Evolutionary conservation across 2,113 vertebrate genomes (phyloP), one percentile per base, ranked within the genome.

Genomic region (Rana temporaria): DNA sequence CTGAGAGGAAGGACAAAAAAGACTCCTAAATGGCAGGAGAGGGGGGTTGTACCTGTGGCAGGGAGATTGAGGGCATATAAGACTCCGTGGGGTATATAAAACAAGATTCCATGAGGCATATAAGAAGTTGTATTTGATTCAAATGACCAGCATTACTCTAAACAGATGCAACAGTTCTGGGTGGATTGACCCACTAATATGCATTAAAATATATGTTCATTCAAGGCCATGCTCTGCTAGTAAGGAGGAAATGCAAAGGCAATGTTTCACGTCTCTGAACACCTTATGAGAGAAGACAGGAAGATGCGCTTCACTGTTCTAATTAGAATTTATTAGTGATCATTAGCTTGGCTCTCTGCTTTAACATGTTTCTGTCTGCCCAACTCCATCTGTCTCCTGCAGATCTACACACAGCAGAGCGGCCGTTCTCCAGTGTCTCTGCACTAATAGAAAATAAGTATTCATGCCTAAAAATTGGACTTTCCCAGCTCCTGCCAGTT

Each of bases 271-370:
- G 12, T 60, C 16, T 8, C 16, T 42, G 22, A 70, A 62, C n/a
- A n/a, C 57, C 20, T 76, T 22, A 42, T 48, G 26, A 66, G 32
- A 52, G 19, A 11, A 63, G 67, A 63, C 32, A 60, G 32, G 57
- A 6, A 60, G 67, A 70, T 72, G 56, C 63, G 60, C 32, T 48
- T 80, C 66, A 60, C 30, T 52, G 18, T 81, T 5, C 57, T 81
- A 62, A 71, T 81, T 71, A 81, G 6, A 60, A 63, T 81, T 19
- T 72, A 72, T 64, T 81, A 81, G 24, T 24, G 59, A 81, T 73
- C 57, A 72, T 81, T 81, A 34, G 57, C 34, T 73, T 22, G 68
- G 59, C 22, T 55, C 59, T 72, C 34, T 64, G 79, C 64, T 72
- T 55, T 14, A 65, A 8, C 57, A 72, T 72, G 68, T 64, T 26